These are phyloP conservation scores for Oncorhynchus clarkii DNA, from an alignment of 2,113 vertebrate species.

Conservation along the genomic window DNA sequence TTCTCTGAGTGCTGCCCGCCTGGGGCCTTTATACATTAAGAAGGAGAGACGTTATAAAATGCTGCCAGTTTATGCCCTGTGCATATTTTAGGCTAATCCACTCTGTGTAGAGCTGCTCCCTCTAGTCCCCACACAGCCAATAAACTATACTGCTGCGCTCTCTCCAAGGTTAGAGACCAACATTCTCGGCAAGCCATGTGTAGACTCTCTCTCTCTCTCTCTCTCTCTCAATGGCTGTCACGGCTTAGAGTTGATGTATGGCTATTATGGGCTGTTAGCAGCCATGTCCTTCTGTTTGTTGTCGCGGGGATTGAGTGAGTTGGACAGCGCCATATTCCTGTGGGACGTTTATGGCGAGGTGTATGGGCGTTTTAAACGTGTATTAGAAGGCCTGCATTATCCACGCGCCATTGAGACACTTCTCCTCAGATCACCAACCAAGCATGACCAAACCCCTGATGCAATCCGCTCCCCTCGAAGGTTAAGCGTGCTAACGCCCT, in stretches of 20 bases:
- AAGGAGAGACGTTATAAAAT: neutral
- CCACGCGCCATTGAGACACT: too few relatives aligned
- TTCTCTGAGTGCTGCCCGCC: neutral
- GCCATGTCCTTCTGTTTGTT: too few relatives aligned
- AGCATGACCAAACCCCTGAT: neutral
- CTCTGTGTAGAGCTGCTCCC: neutral
- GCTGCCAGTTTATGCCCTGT: neutral
- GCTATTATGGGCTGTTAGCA: neutral
- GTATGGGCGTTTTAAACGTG: neutral
- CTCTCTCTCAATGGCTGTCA: too few relatives aligned
- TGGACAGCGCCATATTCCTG: neutral
- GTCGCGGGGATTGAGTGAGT: neutral
- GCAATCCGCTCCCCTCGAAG: neutral
- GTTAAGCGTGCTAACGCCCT: conserved; percentile 17
- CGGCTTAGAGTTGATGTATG: neutral
- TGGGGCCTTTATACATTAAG: neutral
- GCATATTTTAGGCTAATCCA: conserved; percentile 8
- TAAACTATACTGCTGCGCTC: neutral
- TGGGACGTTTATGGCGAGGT: too few relatives aligned
- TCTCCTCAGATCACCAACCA: neutral
- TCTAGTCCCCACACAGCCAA: neutral
- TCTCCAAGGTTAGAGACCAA: too few relatives aligned
- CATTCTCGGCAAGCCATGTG: neutral
- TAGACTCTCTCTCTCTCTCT: neutral
- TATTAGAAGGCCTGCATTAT: neutral